Evolutionary conservation across 2,888 invertebrate genomes (phyloP), one percentile per base, ranked within the genome.

Genomic region (Drosophila recens): DNA sequence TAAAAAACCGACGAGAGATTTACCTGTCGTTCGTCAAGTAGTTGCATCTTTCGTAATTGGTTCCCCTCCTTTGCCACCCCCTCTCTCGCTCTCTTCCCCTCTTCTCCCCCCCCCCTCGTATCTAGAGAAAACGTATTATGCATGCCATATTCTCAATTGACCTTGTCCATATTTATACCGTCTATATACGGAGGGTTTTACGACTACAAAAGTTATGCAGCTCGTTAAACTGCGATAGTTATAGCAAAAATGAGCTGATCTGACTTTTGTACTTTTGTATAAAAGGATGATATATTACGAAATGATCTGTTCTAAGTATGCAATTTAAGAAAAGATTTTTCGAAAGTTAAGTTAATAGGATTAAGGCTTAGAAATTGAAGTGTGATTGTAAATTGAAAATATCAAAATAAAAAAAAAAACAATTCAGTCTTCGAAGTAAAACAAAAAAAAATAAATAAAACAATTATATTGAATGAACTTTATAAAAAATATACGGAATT

Each of bases 41-140:
- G 67, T 75, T 64, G 72, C 67, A 75, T 64, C 80, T 79, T 78
- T 71, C 63, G 80, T 64, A 78, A 79, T 71, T 79, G 65, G 52
- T 46, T 42, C 48, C 61, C n/a, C 17, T 4, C 46, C 6, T 1
- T 27, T 27, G 27, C n/a, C 17, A 2, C 15, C 8, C 46, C 6
- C 4, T 11, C 4, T 8, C 42, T 1, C 27, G 5, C 17, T 10
- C 36, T n/a, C 20, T 20, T 2, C 34, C 13, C 0, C 57, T 6
- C 45, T 10, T n/a, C 13, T 8, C 40, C 0, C 9, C 15, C 11
- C 6, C n/a, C 6, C 0, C 8, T 27, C 27, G 27, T 4, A 36
- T 30, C 3, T 15, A 23, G 9, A n/a, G 9, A 6, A 6, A 15
- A 59, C 49, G 54, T 52, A 65, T 66, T 61, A 72, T 72, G 56